Base-by-base conservation (phyloP, 1,140 invertebrate species). In the Globodera ellingtonae region DNA sequence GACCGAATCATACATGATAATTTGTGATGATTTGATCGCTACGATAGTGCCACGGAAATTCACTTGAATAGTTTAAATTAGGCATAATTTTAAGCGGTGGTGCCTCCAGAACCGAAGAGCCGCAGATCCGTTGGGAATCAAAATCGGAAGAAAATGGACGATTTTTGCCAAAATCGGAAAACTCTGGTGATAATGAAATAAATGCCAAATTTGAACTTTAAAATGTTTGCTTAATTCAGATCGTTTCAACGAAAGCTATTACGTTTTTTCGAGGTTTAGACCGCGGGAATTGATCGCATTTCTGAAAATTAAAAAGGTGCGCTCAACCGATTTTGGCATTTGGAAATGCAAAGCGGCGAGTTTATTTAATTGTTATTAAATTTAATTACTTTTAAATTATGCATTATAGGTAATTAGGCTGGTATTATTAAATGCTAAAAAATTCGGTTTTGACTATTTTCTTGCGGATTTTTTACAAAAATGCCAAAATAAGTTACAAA, bases 291-390 rank as follows among this genome's bases (percentile, higher is more conserved):
- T 77, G 47, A 48, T 77, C 50, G 75, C 75, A 5, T 50, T 69
- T 52, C 21, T 77, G 46, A 65, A 77, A 21, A 77, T 77, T 18
- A 77, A 65, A 67, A 69, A 24, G 18, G 21, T 69, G 24, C 48
- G 24, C 10, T 3, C 21, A 47, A 69, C 65, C 6, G 75, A 77
- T 67, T 77, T 67, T 77, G 75, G 75, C 24, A 10, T 46, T 48
- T 77, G 69, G 46, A 77, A 69, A 77, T 77, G 75, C 69, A 77
- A 46, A 77, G 75, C 65, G 75, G 75, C 65, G 13, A 77, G 24
- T 62, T 62, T 18, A 62, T 52, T 9, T 52, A 48, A 74, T 56
- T 47, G 48, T 15, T 15, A 52, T 24, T 44, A 9, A 74, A 74
- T 9, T 46, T 74, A 74, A 74, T 74, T 74, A 65, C 47, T 35